Percentiles rank a stretch among this genome's conserved stretches.
phyloP scores from a whole-genome alignment of 2,797 vertebrate species.

The Graptemys geographica region DNA sequence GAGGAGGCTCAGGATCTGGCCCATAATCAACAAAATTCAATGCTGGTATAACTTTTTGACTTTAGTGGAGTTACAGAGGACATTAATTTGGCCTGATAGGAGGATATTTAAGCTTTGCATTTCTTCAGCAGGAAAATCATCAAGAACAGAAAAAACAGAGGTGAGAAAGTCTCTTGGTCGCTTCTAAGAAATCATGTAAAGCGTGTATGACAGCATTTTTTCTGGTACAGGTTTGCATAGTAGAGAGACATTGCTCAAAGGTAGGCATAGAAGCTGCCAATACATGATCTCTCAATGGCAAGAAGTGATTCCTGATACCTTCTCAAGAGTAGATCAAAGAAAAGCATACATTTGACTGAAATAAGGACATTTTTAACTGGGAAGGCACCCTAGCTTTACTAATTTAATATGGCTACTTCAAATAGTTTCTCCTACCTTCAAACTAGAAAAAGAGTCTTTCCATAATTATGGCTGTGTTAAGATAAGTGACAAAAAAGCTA shows the following conservation, averaged over 20 bases:
- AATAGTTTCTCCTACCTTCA: constrained; percentile 4
- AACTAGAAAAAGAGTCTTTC: neutral
- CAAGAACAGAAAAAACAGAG: too few species aligned
- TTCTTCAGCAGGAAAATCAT: too few species aligned
- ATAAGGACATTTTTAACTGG: neutral
- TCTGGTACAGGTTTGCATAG: neutral
- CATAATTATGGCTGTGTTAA: neutral
- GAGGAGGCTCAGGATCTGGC: neutral
- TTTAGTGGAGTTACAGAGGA: neutral
- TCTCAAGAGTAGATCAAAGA: neutral
- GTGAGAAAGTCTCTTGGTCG: too few species aligned
- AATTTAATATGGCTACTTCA: neutral
- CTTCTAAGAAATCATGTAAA: too few species aligned
- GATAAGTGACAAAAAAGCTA: neutral
- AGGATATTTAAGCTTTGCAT: neutral
- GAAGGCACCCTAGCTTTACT: neutral
- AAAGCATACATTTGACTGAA: neutral
- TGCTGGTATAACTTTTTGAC: neutral
- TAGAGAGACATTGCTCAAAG: neutral
- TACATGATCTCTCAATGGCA: neutral
- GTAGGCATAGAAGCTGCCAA: neutral
- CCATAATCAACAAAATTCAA: neutral
- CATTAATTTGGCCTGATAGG: neutral
- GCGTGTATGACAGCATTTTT: neutral
- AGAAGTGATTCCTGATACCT: neutral